Conservation (phyloP, 2,113 vertebrate genomes). For the Oryzias melastigma region DNA sequence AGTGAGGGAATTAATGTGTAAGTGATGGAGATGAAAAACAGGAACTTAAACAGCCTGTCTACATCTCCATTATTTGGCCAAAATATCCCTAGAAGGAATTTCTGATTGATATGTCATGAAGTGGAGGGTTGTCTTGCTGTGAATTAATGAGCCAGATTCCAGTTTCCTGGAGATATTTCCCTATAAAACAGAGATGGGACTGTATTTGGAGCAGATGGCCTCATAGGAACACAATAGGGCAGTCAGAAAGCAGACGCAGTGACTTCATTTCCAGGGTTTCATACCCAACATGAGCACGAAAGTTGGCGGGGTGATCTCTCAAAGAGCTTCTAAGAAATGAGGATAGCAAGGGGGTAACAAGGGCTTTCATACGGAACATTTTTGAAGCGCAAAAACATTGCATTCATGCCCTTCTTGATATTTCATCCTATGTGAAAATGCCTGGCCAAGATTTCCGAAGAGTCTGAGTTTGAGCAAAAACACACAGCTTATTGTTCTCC, state of each 20-base stretch:
- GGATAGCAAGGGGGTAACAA: constrained; percentile 45
- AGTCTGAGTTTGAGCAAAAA: constrained; percentile 42
- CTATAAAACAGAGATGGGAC: constrained; percentile 63
- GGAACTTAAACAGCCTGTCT: constrained; percentile 58
- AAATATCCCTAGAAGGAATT: constrained; percentile 56
- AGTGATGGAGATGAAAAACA: constrained; percentile 55
- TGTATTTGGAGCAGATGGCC: constrained; percentile 70
- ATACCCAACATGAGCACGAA: constrained; percentile 36
- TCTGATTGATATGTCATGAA: constrained; percentile 48
- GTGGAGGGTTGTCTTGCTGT: constrained; percentile 44
- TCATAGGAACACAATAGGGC: constrained; percentile 59
- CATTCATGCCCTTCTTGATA: constrained; percentile 4
- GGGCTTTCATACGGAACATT: constrained; percentile 33
- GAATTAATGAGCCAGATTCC: constrained; percentile 66
- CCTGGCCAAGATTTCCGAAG: constrained; percentile 22
- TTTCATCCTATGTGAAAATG: constrained; percentile 44
- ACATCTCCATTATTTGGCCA: constrained; percentile 46
- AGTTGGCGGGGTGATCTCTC: constrained; percentile 13
- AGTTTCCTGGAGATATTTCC: constrained; percentile 39
- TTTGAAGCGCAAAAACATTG: constrained; percentile 31
- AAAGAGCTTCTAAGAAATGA: constrained; percentile 17
- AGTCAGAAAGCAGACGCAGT: constrained; percentile 59
- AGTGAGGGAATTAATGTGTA: constrained; percentile 35
- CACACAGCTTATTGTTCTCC: constrained; percentile 44
- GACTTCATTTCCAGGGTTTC: constrained; percentile 68